Percentiles rank a stretch among this genome's conserved stretches.
phyloP scores from a whole-genome alignment of 2,797 vertebrate genomes.

The Channa striata region DNA sequence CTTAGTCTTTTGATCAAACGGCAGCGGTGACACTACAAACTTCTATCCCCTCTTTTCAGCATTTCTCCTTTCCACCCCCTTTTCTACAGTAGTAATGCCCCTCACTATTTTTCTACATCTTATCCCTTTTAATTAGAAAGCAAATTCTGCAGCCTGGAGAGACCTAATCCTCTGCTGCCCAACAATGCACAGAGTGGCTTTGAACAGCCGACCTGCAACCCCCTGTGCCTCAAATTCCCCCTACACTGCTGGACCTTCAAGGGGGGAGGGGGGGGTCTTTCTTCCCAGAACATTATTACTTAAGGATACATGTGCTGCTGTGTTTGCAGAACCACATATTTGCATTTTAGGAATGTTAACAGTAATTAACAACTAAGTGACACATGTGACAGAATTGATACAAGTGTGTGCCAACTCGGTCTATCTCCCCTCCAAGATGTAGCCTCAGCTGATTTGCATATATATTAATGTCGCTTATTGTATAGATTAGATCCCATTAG shows the following conservation, averaged over 20 bases:
- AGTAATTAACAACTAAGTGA: constrained; percentile 78
- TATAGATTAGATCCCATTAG: constrained; percentile 90
- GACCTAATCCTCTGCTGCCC: constrained; percentile 99
- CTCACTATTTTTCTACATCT: constrained; percentile 89
- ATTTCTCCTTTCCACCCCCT: constrained; percentile 85
- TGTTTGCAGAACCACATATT: constrained; percentile 73
- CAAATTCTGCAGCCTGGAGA: constrained; percentile 99
- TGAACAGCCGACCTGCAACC: constrained; percentile 92
- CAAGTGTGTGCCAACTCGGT: constrained; percentile 59
- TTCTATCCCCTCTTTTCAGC: constrained; percentile 78
- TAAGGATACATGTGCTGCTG: constrained; percentile 58
- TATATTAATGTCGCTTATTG: constrained; percentile 90
- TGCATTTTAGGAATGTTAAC: constrained; percentile 78
- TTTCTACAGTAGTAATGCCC: constrained; percentile 86
- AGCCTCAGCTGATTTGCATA: constrained; percentile 86
- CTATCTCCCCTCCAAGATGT: constrained; percentile 69
- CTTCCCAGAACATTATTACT: constrained; percentile 69
- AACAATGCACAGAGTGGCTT: constrained; percentile 99
- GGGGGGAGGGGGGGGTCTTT: constrained; percentile 55
- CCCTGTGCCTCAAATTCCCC: constrained; percentile 74
- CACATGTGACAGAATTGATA: constrained; percentile 74
- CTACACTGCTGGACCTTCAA: constrained; percentile 72
- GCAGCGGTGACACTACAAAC: constrained; percentile 93
- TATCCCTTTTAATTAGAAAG: constrained; percentile 99
- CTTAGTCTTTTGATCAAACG: constrained; percentile 91